These are phyloP conservation scores for Bombus pyrosoma DNA, from an alignment of 1,140 invertebrate genomes.

Conservation along the genomic window DNA sequence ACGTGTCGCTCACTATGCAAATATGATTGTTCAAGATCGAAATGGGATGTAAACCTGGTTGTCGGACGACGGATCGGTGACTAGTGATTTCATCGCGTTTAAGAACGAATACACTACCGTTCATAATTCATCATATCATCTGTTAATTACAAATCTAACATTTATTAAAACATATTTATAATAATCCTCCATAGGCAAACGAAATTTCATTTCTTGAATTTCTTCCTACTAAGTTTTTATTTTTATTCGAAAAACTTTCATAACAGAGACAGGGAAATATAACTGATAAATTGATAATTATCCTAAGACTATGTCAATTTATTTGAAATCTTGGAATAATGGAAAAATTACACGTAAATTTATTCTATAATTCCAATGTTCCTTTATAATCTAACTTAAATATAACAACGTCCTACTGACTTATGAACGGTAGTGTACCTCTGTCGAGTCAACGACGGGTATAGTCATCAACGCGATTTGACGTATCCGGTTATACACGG, in stretches of 20 bases:
- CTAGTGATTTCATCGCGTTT: constrained; percentile 13
- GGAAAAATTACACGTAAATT: too few relatives aligned
- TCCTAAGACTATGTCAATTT: too few relatives aligned
- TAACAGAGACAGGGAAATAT: too few relatives aligned
- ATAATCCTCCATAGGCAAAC: too few relatives aligned
- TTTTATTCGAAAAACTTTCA: too few relatives aligned
- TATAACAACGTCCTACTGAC: not conserved
- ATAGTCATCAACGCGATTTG: not conserved
- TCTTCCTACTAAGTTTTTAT: too few relatives aligned
- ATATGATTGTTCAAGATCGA: constrained; percentile 27
- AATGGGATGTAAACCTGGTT: not conserved
- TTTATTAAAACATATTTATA: not conserved
- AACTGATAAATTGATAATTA: too few relatives aligned
- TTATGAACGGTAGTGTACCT: not conserved
- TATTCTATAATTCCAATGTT: too few relatives aligned
- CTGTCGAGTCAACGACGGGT: not conserved
- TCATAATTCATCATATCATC: too few relatives aligned
- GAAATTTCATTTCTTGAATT: too few relatives aligned
- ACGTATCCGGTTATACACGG: not conserved
- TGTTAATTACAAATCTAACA: not conserved
- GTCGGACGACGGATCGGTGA: not conserved
- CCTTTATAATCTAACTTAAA: too few relatives aligned
- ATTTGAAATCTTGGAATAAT: too few relatives aligned
- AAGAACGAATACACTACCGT: not conserved
- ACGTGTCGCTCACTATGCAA: constrained; percentile 15